Evolutionary conservation across 2,888 invertebrate species (phyloP).

Genomic region (Phyllotreta cruciferae): DNA sequence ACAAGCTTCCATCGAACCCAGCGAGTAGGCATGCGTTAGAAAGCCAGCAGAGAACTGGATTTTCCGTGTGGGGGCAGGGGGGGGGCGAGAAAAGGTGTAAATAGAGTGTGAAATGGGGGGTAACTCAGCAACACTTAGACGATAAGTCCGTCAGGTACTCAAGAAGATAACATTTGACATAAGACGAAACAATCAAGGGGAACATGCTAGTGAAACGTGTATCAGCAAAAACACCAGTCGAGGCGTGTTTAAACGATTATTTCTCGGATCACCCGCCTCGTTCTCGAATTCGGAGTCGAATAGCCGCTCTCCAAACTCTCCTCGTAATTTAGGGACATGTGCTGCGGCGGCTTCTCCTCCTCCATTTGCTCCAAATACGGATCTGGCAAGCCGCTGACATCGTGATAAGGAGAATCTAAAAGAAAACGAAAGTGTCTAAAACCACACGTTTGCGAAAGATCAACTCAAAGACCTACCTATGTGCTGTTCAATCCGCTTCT

Average conservation of each 20-base stretch:
- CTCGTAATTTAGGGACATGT: conserved; percentile 89
- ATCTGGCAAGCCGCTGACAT: conserved; percentile 90
- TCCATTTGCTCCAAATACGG: conserved; percentile 82
- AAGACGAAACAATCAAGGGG: conserved; percentile 12
- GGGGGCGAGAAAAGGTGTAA: not conserved
- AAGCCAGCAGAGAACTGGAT: conserved; percentile 1
- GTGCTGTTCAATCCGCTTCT: conserved; percentile 86
- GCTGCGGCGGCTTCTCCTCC: conserved; percentile 86
- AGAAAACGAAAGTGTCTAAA: conserved; percentile 6
- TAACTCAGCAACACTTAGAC: conserved; percentile 37
- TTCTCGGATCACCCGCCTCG: conserved; percentile 90
- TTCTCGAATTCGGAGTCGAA: conserved; percentile 92
- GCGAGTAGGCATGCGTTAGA: not conserved
- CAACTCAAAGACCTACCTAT: conserved; percentile 71
- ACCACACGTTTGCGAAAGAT: not conserved
- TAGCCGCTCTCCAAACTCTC: conserved; percentile 93
- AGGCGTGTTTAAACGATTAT: conserved; percentile 79
- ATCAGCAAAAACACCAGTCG: not conserved
- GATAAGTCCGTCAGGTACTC: conserved; percentile 46
- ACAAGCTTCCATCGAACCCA: conserved; percentile 13
- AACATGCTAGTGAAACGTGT: conserved; percentile 14
- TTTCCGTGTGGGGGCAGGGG: not conserved
- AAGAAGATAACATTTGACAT: conserved; percentile 42
- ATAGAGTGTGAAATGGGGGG: conserved; percentile 12
- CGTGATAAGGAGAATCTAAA: conserved; percentile 90